Base-by-base conservation (phyloP, 2,888 invertebrate genomes). In the Himalopsyche tibetana region DNA sequence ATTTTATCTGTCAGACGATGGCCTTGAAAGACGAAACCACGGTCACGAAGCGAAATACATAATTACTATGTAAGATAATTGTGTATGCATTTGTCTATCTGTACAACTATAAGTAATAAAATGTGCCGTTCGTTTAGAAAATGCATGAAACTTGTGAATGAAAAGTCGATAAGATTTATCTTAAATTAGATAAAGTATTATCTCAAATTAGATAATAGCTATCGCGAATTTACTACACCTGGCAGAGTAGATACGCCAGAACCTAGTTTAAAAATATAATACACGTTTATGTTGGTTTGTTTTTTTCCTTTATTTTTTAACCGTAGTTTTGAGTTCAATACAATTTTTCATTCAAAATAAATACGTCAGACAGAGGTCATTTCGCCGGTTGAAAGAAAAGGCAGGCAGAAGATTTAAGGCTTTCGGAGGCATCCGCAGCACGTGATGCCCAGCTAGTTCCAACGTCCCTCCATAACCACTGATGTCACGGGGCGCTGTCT, bases 161-260 rank as follows among this genome's bases (percentile, higher is more conserved):
- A 63, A 63, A 63, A 63, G 6, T 63, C 63, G 63, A 63, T 63
- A 63, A 63, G 19, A 63, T 63, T 63, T 63, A 63, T 63, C 63
- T 63, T 56, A 17, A 56, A 56, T 56, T 56, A 9, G 56, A 63
- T 63, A 63, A 63, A 63, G 2, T 28, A 63, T 63, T 63, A 63
- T 63, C 63, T 63, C n/a, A 6, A 63, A 63, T 63, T 5, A 63
- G 19, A 63, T 63, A 19, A 63, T 63, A 11, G 19, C 8, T 63
- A 63, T 63, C 63, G 19, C 63, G 63, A 63, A 19, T 19, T 63
- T 63, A 63, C 51, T 19, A 28, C 63, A 63, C 63, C 63, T 63
- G 63, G 63, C 19, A 3, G 15, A 8, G 63, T 63, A 19, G 19
- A 63, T 56, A 56, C n/a, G n/a, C 17, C 4, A 19, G 56, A 56